These are phyloP conservation scores for Nansenia antarctica DNA, from an alignment of 2,113 vertebrate species.

Conservation along the genomic window DNA sequence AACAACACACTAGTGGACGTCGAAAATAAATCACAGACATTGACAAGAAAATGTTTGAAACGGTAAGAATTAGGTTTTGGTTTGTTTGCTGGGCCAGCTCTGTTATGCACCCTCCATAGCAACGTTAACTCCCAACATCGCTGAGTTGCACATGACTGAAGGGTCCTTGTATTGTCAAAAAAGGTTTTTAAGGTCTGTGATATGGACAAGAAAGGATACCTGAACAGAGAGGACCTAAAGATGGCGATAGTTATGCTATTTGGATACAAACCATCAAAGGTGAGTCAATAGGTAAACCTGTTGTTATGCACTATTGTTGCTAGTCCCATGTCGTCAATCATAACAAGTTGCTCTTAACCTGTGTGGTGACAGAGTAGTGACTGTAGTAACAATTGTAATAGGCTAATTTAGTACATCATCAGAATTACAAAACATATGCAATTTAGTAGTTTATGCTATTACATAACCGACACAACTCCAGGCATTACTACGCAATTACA, in stretches of 20 bases:
- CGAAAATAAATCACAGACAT: neutral
- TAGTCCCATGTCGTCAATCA: too few species aligned
- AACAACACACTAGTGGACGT: neutral
- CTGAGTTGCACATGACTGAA: neutral
- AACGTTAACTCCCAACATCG: neutral
- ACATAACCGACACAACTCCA: too few species aligned
- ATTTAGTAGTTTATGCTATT: too few species aligned
- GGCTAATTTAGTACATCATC: too few species aligned
- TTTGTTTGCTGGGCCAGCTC: neutral
- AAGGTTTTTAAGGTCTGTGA: conserved; percentile 71
- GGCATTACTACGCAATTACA: too few species aligned
- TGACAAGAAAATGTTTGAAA: neutral
- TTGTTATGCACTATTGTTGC: too few species aligned
- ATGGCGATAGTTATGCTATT: conserved; percentile 72
- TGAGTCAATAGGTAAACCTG: too few species aligned
- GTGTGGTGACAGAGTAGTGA: too few species aligned
- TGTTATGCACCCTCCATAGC: neutral
- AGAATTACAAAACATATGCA: too few species aligned
- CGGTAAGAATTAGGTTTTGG: neutral
- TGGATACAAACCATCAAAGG: conserved; percentile 77
- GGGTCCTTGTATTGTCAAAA: neutral
- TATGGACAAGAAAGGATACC: conserved; percentile 65
- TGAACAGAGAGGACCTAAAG: conserved; percentile 76
- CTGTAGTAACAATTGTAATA: too few species aligned
- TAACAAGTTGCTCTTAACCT: too few species aligned